Percentiles rank a stretch among this genome's conserved stretches.
These are phyloP conservation scores for Nymphicus hollandicus DNA, from an alignment of 2,113 vertebrate species.

Conservation along the genomic window DNA sequence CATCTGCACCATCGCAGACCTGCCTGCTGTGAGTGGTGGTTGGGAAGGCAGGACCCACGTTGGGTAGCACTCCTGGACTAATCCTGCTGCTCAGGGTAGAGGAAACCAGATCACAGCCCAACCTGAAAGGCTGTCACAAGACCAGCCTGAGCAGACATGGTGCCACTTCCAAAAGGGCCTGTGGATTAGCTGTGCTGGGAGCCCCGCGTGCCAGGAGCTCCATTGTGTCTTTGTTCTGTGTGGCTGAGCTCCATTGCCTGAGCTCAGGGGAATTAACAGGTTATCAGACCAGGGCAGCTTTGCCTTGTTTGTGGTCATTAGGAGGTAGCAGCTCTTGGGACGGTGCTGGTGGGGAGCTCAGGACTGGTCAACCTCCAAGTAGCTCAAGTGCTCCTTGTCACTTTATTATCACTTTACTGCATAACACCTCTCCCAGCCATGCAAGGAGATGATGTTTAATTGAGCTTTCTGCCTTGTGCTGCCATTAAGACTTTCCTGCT, in stretches of 20 bases:
- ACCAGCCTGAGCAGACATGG: not conserved
- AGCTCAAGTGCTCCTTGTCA: rapidly evolving
- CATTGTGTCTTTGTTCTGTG: not conserved
- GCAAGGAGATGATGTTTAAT: not conserved
- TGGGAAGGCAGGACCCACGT: not conserved
- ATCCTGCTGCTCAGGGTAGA: not conserved
- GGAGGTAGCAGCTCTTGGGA: not conserved
- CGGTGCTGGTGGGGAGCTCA: rapidly evolving
- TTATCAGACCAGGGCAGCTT: not conserved
- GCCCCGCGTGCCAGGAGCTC: not conserved
- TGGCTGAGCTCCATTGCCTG: not conserved
- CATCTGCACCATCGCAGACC: rapidly evolving
- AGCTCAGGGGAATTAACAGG: not conserved
- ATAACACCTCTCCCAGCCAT: rapidly evolving
- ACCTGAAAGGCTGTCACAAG: not conserved
- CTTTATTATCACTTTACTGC: not conserved
- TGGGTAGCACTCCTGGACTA: not conserved
- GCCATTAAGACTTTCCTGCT: not conserved
- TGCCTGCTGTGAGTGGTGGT: not conserved
- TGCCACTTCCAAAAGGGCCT: not conserved
- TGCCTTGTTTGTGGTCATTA: not conserved
- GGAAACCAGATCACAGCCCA: rapidly evolving
- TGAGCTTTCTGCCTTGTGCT: not conserved
- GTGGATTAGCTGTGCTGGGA: not conserved
- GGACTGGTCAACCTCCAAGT: not conserved